Conservation (phyloP, 2,797 vertebrate genomes). For the Halcyon leucocephala region DNA sequence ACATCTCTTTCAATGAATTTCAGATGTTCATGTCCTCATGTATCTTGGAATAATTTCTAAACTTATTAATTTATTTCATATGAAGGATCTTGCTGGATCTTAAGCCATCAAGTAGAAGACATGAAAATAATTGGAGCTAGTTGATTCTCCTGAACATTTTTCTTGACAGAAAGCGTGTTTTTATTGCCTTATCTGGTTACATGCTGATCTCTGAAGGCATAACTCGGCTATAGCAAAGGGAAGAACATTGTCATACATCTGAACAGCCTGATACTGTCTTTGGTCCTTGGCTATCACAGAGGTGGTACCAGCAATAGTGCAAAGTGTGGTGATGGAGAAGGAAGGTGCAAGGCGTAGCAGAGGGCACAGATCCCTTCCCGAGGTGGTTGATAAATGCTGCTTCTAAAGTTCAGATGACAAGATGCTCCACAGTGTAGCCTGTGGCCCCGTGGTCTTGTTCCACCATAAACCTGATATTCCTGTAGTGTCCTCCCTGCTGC, state of each 20-base stretch:
- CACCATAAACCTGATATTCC: background rate
- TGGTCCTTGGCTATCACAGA: background rate
- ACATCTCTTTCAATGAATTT: background rate
- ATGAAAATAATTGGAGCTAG: background rate
- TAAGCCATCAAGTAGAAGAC: background rate
- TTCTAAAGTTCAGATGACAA: background rate
- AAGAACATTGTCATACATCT: background rate
- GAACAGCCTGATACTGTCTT: background rate
- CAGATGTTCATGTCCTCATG: background rate
- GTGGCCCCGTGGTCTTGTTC: background rate
- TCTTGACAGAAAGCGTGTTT: background rate
- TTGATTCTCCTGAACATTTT: background rate
- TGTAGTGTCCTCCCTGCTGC: background rate
- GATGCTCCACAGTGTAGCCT: accelerated
- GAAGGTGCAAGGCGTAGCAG: background rate
- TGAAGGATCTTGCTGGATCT: background rate
- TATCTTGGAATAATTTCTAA: background rate
- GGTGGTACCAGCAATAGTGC: background rate
- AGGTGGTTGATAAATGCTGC: background rate
- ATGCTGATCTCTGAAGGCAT: background rate
- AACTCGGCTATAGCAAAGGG: background rate
- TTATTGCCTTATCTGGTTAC: background rate
- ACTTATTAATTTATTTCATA: background rate
- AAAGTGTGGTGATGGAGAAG: background rate
- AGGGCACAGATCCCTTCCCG: background rate